phyloP scores from a whole-genome alignment of 2,113 vertebrate species.

The Sciurus niger region DNA sequence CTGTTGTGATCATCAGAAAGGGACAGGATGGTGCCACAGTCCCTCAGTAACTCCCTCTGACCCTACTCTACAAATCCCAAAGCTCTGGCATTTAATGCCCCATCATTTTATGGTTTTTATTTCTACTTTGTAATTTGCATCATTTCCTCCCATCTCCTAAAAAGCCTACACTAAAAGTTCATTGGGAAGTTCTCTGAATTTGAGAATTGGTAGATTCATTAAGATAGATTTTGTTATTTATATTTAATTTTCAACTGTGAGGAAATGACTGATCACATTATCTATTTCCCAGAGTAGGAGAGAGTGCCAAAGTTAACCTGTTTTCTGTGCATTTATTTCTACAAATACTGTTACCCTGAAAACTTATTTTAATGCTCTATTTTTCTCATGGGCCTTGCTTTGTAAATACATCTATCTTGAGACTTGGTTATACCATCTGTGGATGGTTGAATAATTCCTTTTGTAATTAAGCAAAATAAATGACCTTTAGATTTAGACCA shows the following conservation, averaged over 20 bases:
- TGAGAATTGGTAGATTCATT: background rate
- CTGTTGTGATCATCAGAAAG: background rate
- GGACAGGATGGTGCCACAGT: rapidly evolving
- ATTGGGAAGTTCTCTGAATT: background rate
- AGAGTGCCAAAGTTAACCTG: background rate
- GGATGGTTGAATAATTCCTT: background rate
- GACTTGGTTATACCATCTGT: background rate
- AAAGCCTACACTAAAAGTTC: background rate
- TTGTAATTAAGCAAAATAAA: background rate
- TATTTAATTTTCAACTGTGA: background rate
- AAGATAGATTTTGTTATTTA: background rate
- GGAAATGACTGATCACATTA: background rate
- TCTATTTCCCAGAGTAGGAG: background rate
- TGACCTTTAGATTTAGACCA: background rate
- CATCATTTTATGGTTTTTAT: background rate
- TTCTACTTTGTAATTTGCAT: slow-evolving; percentile 22
- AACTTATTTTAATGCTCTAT: slow-evolving; percentile 1
- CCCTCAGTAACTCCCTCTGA: background rate
- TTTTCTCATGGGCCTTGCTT: background rate
- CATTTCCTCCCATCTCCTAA: no score
- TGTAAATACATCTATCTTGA: slow-evolving; percentile 11
- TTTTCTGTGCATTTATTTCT: slow-evolving; percentile 28
- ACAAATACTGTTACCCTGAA: background rate
- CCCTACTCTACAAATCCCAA: background rate
- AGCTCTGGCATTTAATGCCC: background rate